These are phyloP conservation scores for Melikaiella ostensackeni DNA, from an alignment of 2,888 invertebrate species.

Conservation along the genomic window DNA sequence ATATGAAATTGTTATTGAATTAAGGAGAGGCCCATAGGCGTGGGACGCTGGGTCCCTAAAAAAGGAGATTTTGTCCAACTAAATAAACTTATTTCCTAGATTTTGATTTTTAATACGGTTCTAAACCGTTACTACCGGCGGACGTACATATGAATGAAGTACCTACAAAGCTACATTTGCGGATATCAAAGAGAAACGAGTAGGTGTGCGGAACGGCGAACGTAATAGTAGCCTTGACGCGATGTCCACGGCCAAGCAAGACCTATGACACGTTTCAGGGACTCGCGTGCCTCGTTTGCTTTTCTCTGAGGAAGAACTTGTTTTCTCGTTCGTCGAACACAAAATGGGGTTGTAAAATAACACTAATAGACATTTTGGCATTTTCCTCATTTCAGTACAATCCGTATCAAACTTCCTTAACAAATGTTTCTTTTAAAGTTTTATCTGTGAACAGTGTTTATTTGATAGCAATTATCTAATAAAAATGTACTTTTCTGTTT, in stretches of 20 bases:
- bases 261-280: conserved; percentile 72
- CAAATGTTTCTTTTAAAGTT: background rate
- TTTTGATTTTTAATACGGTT: background rate
- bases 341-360: background rate
- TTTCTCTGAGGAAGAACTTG: conserved; percentile 31
- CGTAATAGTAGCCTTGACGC: conserved; percentile 76
- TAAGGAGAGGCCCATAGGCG: background rate
- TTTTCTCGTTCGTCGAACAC: background rate
- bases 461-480: background rate
- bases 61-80: background rate
- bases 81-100: background rate
- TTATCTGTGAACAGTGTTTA: background rate
- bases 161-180: conserved; percentile 67
- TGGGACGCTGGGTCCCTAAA: background rate
- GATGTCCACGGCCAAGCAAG: conserved; percentile 63
- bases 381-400: background rate
- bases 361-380: conserved; percentile 35
- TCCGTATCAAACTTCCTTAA: background rate
- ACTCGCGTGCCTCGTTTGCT: conserved; percentile 54
- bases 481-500: conserved; percentile 61
- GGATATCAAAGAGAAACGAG: conserved; percentile 71
- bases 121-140: conserved; percentile 12
- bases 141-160: conserved; percentile 65
- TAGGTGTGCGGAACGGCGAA: conserved; percentile 69
- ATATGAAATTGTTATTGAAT: too few species aligned